These are phyloP conservation scores for Calyptomena viridis DNA, from an alignment of 2,113 vertebrate genomes.

Conservation along the genomic window DNA sequence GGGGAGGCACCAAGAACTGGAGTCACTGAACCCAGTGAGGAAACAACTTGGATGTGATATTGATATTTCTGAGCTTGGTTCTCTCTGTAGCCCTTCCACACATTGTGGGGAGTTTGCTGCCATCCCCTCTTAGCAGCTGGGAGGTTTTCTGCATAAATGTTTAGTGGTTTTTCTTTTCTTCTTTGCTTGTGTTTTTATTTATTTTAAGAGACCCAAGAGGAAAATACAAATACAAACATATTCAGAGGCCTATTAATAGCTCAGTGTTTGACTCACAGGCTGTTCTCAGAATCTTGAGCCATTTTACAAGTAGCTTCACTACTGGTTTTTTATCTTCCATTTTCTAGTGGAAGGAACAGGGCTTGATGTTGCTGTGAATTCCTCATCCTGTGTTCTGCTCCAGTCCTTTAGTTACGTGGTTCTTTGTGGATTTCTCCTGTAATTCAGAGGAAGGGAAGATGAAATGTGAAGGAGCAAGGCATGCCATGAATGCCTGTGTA, in stretches of 20 bases:
- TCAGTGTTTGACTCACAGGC: background rate
- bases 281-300: constrained; percentile 2
- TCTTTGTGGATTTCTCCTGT: background rate
- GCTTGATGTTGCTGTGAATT: background rate
- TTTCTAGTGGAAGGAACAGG: background rate
- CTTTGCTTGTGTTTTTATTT: background rate
- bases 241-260: constrained; percentile 15
- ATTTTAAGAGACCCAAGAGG: background rate
- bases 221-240: background rate
- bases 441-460: background rate
- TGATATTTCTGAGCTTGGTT: background rate
- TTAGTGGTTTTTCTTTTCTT: background rate
- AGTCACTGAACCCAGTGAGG: background rate
- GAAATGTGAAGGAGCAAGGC: background rate
- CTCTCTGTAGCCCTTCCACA: background rate
- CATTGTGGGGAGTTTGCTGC: background rate
- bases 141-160: background rate
- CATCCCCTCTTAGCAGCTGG: background rate
- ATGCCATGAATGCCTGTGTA: background rate
- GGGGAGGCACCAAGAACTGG: background rate
- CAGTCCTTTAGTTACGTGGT: background rate
- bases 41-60: background rate
- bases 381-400: background rate
- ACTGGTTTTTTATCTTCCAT: background rate
- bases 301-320: background rate